Percentiles rank a stretch among this genome's conserved stretches.
Conservation (phyloP, 92 coral and sea anemone genomes). For the Paramuricea clavata region DNA sequence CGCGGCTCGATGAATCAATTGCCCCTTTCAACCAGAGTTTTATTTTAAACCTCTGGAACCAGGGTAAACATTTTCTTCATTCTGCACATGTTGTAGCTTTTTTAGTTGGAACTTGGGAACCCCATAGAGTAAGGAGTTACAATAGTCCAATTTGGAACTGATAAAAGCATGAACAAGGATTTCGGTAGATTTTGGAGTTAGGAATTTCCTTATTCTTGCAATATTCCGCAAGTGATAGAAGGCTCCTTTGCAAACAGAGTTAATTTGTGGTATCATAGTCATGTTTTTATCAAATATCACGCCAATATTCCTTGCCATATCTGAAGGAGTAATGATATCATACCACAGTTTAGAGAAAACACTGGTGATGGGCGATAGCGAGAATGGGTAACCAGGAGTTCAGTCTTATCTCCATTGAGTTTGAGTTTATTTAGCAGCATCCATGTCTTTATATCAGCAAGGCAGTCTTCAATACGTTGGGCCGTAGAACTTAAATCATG, state of each 20-base stretch:
- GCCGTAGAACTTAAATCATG: background rate
- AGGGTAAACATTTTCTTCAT: too few species aligned
- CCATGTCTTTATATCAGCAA: slow-evolving; percentile 6
- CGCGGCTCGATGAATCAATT: too few species aligned
- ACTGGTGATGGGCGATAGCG: slow-evolving; percentile 31
- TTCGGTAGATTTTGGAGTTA: background rate
- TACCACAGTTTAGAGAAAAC: slow-evolving; percentile 12
- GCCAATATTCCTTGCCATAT: slow-evolving; percentile 51
- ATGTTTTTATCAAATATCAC: slow-evolving; percentile 49
- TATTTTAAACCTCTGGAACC: too few species aligned
- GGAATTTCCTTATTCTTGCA: slow-evolving; percentile 14
- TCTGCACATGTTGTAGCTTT: slow-evolving; percentile 38
- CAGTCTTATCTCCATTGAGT: slow-evolving; percentile 9
- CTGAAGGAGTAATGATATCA: slow-evolving; percentile 54
- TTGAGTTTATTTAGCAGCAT: background rate
- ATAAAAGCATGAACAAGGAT: slow-evolving; percentile 29
- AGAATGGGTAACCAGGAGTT: background rate
- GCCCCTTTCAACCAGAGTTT: too few species aligned
- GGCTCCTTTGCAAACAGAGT: slow-evolving; percentile 52
- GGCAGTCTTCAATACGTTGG: slow-evolving; percentile 3
- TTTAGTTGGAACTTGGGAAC: slow-evolving; percentile 26
- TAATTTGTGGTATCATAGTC: slow-evolving; percentile 57
- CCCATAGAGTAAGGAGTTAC: slow-evolving; percentile 41
- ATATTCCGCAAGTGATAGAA: slow-evolving; percentile 43
- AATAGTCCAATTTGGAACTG: slow-evolving; percentile 40